Conservation (phyloP, 2,888 invertebrate genomes). For the Papilio gigon region DNA sequence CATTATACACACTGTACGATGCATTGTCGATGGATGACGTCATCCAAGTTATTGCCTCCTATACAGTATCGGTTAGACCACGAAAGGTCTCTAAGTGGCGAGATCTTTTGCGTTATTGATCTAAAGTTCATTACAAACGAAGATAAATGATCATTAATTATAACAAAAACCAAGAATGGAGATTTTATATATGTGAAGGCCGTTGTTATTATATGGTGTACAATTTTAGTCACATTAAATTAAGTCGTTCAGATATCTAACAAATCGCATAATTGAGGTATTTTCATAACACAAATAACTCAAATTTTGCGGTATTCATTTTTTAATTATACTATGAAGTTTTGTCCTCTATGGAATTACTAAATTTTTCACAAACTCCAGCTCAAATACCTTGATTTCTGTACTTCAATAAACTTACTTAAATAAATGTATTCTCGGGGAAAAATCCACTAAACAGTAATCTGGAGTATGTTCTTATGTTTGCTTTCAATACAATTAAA, state of each 20-base stretch:
- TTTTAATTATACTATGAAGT: constrained; percentile 7
- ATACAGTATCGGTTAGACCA: neutral
- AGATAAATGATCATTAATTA: neutral
- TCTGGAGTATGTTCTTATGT: neutral
- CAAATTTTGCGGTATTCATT: constrained; percentile 31
- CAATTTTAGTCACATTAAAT: neutral
- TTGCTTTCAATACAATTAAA: neutral
- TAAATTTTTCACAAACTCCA: constrained; percentile 55
- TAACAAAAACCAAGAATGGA: neutral
- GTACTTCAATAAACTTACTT: neutral
- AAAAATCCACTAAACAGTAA: neutral
- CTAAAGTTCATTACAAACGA: neutral
- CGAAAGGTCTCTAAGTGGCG: constrained; percentile 8
- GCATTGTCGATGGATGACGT: constrained; percentile 32
- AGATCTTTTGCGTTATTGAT: constrained; percentile 21
- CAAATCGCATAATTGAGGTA: neutral
- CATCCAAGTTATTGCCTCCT: constrained; percentile 22
- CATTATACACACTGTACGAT: constrained; percentile 33
- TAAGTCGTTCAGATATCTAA: neutral
- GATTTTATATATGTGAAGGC: neutral
- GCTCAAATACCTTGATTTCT: constrained; percentile 51
- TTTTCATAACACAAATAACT: neutral
- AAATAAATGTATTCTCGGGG: neutral
- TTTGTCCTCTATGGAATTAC: constrained; percentile 53
- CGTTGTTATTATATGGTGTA: neutral